phyloP scores from a whole-genome alignment of 2,888 invertebrate species.

The Arenicola marina region DNA sequence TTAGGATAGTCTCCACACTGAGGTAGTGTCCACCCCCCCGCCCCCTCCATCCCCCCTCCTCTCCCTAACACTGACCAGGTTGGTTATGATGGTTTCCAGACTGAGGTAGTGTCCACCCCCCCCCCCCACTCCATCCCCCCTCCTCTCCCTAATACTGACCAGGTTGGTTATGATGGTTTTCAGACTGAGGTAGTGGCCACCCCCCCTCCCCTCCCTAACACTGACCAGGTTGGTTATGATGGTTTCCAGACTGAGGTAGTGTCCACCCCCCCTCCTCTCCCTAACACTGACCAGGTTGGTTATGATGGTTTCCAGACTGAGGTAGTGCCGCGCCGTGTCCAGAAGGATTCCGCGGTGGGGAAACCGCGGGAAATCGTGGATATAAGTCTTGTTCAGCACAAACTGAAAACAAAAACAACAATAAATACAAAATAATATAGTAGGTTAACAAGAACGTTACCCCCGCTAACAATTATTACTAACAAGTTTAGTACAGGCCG shows the following conservation, averaged over 20 bases:
- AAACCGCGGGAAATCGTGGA: constrained; percentile 55
- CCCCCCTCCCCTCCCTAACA: too few species aligned
- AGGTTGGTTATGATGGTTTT: too few species aligned
- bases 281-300: constrained; percentile 48
- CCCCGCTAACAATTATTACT: background rate
- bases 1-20: too few species aligned
- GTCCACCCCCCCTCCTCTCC: too few species aligned
- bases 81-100: too few species aligned
- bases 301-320: constrained; percentile 45
- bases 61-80: too few species aligned
- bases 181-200: too few species aligned
- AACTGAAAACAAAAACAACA: constrained; percentile 34
- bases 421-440: background rate
- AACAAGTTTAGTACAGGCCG: background rate
- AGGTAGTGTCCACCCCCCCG: too few species aligned
- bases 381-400: constrained; percentile 47
- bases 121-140: too few species aligned
- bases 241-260: constrained; percentile 48
- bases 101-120: too few species aligned
- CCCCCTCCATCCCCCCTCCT: too few species aligned
- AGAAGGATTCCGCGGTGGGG: constrained; percentile 55
- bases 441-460: background rate
- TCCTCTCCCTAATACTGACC: too few species aligned
- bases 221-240: constrained; percentile 53
- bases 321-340: constrained; percentile 57